phyloP scores from a whole-genome alignment of 2,113 vertebrate genomes.

The Lophochroa leadbeateri region DNA sequence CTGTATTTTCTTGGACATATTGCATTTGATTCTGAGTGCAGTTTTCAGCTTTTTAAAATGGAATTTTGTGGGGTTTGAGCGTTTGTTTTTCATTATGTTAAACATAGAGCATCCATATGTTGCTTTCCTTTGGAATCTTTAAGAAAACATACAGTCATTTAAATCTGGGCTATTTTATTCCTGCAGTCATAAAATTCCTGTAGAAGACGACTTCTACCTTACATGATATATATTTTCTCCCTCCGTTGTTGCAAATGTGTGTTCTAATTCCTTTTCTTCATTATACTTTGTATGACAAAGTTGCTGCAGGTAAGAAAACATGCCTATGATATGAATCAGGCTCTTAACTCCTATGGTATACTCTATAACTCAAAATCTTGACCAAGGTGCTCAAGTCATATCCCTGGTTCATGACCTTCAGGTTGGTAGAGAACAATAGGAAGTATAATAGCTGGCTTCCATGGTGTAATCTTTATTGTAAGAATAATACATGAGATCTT shows the following conservation, averaged over 20 bases:
- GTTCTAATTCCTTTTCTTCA: neutral
- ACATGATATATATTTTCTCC: neutral
- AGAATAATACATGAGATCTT: slow-evolving; percentile 59
- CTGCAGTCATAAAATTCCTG: slow-evolving; percentile 30
- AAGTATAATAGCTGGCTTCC: slow-evolving; percentile 28
- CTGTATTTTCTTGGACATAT: slow-evolving; percentile 46
- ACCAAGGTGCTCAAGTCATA: neutral
- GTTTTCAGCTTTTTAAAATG: slow-evolving; percentile 50
- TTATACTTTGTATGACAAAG: neutral
- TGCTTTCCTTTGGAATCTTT: slow-evolving; percentile 53
- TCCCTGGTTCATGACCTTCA: slow-evolving; percentile 34
- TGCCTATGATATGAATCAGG: neutral
- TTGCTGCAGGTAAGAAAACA: neutral
- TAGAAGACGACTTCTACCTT: slow-evolving; percentile 9
- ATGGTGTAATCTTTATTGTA: slow-evolving; percentile 48
- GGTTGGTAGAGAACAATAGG: neutral
- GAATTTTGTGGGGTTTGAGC: slow-evolving; percentile 53
- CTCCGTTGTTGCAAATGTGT: neutral
- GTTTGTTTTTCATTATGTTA: slow-evolving; percentile 65
- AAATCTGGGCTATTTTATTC: slow-evolving; percentile 59
- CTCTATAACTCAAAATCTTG: neutral
- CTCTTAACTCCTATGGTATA: neutral
- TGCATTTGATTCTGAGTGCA: slow-evolving; percentile 30
- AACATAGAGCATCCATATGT: slow-evolving; percentile 60
- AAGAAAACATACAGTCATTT: slow-evolving; percentile 60